Evolutionary conservation across 2,888 invertebrate genomes (phyloP).

Genomic region (Orthonychiurus folsomi): DNA sequence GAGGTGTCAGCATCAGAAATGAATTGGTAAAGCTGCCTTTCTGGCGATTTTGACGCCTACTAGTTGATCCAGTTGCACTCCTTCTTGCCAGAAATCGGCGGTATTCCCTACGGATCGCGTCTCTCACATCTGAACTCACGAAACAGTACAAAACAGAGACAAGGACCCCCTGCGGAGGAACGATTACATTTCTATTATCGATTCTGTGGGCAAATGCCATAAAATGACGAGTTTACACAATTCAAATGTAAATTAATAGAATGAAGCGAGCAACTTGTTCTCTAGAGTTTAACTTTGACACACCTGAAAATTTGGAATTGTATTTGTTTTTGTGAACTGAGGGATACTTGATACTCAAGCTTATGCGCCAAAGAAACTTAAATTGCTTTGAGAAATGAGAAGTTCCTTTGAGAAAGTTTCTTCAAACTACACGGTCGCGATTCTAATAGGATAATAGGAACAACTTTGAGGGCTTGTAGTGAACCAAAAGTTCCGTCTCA

Average conservation of each 20-base stretch:
- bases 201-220: no score
- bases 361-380: no score
- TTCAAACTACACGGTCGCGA: no score
- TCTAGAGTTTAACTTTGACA: background rate
- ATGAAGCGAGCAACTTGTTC: background rate
- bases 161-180: constrained; percentile 32
- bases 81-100: constrained; percentile 29
- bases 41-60: background rate
- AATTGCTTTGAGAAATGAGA: no score
- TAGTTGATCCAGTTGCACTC: constrained; percentile 18
- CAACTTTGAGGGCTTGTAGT: no score
- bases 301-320: no score
- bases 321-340: no score
- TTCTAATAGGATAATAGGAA: no score
- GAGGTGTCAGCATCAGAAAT: background rate
- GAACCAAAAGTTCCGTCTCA: no score
- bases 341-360: no score
- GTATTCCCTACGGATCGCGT: constrained; percentile 35
- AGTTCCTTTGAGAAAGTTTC: no score
- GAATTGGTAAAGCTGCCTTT: constrained; percentile 5
- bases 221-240: background rate
- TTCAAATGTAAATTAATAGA: background rate
- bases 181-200: background rate
- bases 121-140: constrained; percentile 32
- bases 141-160: constrained; percentile 37